Evolutionary conservation across 2,888 invertebrate species (phyloP), one percentile per base, ranked within the genome.

Genomic region (Idaea straminata): DNA sequence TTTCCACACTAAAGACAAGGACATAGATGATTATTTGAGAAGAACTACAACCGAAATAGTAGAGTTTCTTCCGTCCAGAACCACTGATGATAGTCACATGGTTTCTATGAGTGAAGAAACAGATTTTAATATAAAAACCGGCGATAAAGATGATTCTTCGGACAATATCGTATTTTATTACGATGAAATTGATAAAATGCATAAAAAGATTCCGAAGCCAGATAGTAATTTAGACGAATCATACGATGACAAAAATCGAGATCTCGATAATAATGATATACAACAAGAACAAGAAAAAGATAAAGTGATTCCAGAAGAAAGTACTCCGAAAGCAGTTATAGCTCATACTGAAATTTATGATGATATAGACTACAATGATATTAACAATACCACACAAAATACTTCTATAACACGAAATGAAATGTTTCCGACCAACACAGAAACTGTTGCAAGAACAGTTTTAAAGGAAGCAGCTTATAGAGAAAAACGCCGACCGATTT

Each of bases 401-500:
- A 47, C 13, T 47, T 47, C 47, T 47, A 10, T 47, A 47, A 13
- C 4, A 13, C 10, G 10, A 7, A 47, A 13, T 47, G 47, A 47
- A 6, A 1, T 47, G 2, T 13, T 13, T 47, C 47, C 47, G 4
- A 47, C 47, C 3, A 47, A 10, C 47, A 47, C 47, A 47, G 13
- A 47, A 47, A 13, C 13, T 10, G 10, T 13, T 47, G 47, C 13
- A 47, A 47, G 13, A 47, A 13, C 13, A 47, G 47, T 7, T 47
- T 47, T 25, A 25, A 25, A 25, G 25, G 25, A 25, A 25, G 25
- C 25, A 25, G 25, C 25, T 25, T 25, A 4, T 10, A 47, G 47
- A 47, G n/a, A 38, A 36, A 65, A 72, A 73, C 74, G 66, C 58
- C 74, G 76, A 58, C 69, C 72, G 15, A 64, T 69, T 63, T 92